Conservation (phyloP, 2,888 invertebrate genomes). For the Campaea margaritaria region DNA sequence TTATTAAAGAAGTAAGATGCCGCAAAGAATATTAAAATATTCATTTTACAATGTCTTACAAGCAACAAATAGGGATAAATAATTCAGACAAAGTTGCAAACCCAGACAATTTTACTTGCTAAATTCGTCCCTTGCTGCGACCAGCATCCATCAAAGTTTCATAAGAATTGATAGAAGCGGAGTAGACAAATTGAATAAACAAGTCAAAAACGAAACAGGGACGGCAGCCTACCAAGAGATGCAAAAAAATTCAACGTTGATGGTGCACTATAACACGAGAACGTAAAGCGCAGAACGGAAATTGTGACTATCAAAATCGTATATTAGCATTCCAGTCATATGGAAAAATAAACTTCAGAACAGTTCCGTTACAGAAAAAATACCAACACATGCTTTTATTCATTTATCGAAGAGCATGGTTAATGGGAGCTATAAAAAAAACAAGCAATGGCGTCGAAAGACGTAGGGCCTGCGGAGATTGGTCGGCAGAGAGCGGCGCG, state of each 20-base stretch:
- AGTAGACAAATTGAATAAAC: conserved; percentile 26
- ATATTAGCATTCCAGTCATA: conserved; percentile 39
- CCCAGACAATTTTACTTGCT: conserved; percentile 42
- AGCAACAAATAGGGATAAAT: conserved; percentile 33
- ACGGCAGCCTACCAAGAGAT: too few relatives aligned
- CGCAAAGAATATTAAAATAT: conserved; percentile 18
- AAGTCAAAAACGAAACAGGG: conserved; percentile 12
- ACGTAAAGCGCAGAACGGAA: conserved; percentile 20
- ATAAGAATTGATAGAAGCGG: conserved; percentile 21
- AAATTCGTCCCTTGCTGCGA: conserved; percentile 30
- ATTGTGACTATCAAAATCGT: conserved; percentile 31
- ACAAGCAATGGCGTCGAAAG: conserved; percentile 83
- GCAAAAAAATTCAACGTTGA: not conserved
- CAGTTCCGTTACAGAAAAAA: conserved; percentile 47
- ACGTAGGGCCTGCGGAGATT: conserved; percentile 82
- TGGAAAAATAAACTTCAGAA: conserved; percentile 42
- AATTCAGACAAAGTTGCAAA: conserved; percentile 39
- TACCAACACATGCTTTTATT: conserved; percentile 78
- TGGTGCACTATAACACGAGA: not conserved
- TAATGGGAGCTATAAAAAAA: conserved; percentile 82
- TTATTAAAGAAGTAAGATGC: not conserved
- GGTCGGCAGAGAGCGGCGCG: conserved; percentile 62
- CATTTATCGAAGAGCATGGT: conserved; percentile 79
- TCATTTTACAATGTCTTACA: conserved; percentile 22
- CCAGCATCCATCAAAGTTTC: conserved; percentile 19